Conservation (phyloP, 2,797 vertebrate species). For the Sorex maritimensis region DNA sequence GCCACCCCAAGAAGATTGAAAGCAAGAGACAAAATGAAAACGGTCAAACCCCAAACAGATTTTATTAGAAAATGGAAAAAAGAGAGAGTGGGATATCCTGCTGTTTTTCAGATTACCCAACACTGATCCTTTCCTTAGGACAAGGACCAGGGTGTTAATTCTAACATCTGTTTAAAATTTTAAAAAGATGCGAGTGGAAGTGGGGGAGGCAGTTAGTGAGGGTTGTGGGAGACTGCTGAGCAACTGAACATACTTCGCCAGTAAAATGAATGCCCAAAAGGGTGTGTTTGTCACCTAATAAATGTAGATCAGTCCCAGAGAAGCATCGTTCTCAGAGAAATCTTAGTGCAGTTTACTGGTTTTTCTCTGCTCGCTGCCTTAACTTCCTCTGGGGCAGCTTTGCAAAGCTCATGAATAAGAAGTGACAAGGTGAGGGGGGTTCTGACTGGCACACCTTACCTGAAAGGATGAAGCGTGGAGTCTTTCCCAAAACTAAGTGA, state of each 20-base stretch:
- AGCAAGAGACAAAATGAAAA: too few species aligned
- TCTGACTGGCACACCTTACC: conserved; percentile 34
- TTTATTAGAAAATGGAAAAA: too few species aligned
- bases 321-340: conserved; percentile 62
- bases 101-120: conserved; percentile 11
- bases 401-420: conserved; percentile 55
- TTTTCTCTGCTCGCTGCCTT: conserved; percentile 43
- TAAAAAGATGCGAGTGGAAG: neutral
- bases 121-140: neutral
- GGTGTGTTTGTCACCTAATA: conserved; percentile 65
- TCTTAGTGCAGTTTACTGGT: conserved; percentile 78
- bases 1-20: too few species aligned
- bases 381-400: conserved; percentile 61
- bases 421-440: neutral
- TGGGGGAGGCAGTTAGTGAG: neutral
- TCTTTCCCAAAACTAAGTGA: conserved; percentile 73
- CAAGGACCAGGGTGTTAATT: neutral
- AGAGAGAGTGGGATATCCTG: neutral
- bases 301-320: conserved; percentile 41
- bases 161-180: conserved; percentile 40
- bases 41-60: too few species aligned
- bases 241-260: conserved; percentile 24
- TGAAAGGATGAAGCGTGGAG: conserved; percentile 25
- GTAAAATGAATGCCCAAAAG: conserved; percentile 54
- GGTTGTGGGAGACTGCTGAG: neutral